A percentile compares a stretch with the other conserved stretches of the same genome.
Conservation (phyloP, 2,113 vertebrate species). For the Myotis davidii region DNA sequence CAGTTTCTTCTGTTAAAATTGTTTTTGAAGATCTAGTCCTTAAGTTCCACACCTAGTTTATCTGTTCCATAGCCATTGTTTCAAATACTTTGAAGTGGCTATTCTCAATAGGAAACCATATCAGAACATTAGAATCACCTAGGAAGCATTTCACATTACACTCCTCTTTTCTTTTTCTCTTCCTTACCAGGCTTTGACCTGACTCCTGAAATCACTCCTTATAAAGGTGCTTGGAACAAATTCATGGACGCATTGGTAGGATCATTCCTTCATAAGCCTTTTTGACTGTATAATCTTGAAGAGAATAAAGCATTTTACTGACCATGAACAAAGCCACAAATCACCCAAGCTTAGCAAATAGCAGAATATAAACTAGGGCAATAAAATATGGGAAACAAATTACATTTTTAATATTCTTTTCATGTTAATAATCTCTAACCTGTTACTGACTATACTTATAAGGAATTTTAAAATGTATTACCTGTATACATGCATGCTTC, state of each 20-base stretch:
- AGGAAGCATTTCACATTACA: neutral
- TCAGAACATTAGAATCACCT: neutral
- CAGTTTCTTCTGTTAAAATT: neutral
- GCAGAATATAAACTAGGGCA: constrained; percentile 3
- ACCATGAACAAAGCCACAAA: constrained; percentile 13
- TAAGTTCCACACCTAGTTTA: neutral
- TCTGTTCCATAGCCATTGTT: neutral
- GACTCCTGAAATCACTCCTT: neutral
- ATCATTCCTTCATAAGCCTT: neutral
- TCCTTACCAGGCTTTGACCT: neutral
- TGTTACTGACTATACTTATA: constrained; percentile 15
- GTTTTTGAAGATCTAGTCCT: neutral
- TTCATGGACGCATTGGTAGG: neutral
- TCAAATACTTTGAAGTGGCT: neutral
- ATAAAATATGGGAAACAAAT: constrained; percentile 53
- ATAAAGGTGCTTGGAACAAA: neutral
- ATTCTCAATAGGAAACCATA: neutral
- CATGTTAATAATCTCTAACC: constrained; percentile 48
- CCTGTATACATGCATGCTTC: neutral
- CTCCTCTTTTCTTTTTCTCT: neutral
- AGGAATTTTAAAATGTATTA: constrained; percentile 50
- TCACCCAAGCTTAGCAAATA: constrained; percentile 34
- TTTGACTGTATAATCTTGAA: neutral
- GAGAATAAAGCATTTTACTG: neutral
- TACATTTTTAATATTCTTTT: constrained; percentile 59